These are phyloP conservation scores for Epirrita christyi DNA, from an alignment of 2,888 invertebrate genomes.

Conservation along the genomic window DNA sequence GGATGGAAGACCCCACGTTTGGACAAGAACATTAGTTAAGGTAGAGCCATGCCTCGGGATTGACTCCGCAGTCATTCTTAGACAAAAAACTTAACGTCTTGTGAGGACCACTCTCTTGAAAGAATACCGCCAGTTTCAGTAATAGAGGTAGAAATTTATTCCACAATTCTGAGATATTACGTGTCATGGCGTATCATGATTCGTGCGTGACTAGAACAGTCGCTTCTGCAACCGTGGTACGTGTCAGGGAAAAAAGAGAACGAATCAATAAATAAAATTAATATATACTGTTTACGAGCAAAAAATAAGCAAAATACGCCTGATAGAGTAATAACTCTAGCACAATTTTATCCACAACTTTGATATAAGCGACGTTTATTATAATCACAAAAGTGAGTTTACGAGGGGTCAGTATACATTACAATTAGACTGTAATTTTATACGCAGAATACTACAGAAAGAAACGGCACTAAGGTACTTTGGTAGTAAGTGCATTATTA, in stretches of 20 bases:
- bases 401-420: not conserved
- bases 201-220: not conserved
- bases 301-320: too few species aligned
- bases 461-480: too few species aligned
- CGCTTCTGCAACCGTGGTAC: not conserved
- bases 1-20: too few species aligned
- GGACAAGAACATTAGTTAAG: too few species aligned
- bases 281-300: too few species aligned
- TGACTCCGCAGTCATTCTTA: too few species aligned
- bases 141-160: constrained; percentile 7
- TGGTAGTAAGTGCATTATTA: too few species aligned
- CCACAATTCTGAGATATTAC: not conserved
- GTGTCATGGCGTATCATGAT: not conserved
- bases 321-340: not conserved
- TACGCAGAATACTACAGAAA: not conserved
- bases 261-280: constrained; percentile 20
- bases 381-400: not conserved
- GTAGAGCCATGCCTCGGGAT: too few species aligned
- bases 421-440: not conserved
- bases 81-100: too few species aligned
- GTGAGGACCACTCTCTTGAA: constrained; percentile 1
- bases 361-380: not conserved
- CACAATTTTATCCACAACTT: not conserved
- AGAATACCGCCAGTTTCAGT: not conserved
- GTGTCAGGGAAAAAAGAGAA: constrained; percentile 5